Evolutionary conservation across 2,113 vertebrate genomes (phyloP).

Genomic region (Xiphorhynchus elegans): DNA sequence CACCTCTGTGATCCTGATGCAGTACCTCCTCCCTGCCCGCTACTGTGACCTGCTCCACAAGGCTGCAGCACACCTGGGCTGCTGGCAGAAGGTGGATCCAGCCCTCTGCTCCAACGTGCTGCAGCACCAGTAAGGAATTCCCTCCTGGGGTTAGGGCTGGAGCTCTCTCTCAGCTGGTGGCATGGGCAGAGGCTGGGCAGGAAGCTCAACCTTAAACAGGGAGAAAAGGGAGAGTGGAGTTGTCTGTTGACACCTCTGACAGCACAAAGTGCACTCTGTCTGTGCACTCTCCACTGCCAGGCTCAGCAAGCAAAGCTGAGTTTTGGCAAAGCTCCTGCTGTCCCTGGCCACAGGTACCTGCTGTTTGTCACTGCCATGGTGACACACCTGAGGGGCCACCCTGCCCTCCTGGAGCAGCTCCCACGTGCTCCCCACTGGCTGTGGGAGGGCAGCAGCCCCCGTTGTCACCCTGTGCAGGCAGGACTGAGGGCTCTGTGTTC

Average conservation of each 20-base stretch:
- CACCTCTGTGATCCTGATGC: slow-evolving; percentile 94
- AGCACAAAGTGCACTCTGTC: rapidly evolving
- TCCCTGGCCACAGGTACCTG: neutral
- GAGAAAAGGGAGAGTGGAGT: neutral
- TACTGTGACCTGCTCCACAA: slow-evolving; percentile 98
- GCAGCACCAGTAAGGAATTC: slow-evolving; percentile 90
- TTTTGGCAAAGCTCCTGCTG: neutral
- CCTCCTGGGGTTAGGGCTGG: neutral
- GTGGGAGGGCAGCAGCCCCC: neutral
- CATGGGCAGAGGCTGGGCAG: neutral
- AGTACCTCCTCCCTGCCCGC: slow-evolving; percentile 90
- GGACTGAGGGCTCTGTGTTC: neutral
- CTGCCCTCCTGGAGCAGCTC: neutral
- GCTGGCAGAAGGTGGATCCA: slow-evolving; percentile 98
- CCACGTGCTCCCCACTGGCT: rapidly evolving
- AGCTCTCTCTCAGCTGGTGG: too few relatives aligned
- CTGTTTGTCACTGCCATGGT: rapidly evolving
- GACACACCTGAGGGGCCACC: neutral
- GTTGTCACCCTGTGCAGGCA: too few relatives aligned
- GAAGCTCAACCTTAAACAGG: neutral
- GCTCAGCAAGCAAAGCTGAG: neutral
- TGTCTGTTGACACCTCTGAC: neutral
- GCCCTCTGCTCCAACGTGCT: slow-evolving; percentile 96
- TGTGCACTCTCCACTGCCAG: neutral
- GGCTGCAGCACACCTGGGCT: slow-evolving; percentile 94